Conservation (phyloP, 2,797 vertebrate species). For the Parauchenoglanis punctatus region DNA sequence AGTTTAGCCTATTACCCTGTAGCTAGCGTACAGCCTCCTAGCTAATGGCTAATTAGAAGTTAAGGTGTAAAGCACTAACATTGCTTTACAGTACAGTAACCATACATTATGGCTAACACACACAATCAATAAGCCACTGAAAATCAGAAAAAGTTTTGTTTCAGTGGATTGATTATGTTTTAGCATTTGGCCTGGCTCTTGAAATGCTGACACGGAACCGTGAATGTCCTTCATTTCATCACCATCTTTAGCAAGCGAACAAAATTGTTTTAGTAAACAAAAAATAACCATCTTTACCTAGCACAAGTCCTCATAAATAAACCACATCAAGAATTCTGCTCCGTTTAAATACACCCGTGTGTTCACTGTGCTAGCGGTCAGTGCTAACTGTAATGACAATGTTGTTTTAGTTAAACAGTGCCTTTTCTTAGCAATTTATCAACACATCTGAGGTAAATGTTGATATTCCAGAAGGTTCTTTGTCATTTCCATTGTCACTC, state of each 20-base stretch:
- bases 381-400: background rate
- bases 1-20: background rate
- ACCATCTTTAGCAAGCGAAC: background rate
- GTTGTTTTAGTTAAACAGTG: background rate
- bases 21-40: background rate
- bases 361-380: background rate
- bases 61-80: no score
- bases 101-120: no score
- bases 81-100: no score
- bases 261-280: no score
- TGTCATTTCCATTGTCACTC: background rate
- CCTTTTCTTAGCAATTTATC: background rate
- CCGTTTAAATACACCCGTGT: background rate
- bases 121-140: no score
- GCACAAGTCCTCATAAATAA: background rate
- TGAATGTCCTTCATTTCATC: background rate
- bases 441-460: constrained; percentile 1
- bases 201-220: no score
- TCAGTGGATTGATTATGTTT: no score
- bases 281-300: background rate
- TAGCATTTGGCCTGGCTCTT: no score
- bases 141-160: no score
- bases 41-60: background rate
- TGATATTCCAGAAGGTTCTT: background rate
- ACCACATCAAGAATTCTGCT: background rate